Conservation (phyloP, 2,797 vertebrate genomes). For the Helarctos malayanus region DNA sequence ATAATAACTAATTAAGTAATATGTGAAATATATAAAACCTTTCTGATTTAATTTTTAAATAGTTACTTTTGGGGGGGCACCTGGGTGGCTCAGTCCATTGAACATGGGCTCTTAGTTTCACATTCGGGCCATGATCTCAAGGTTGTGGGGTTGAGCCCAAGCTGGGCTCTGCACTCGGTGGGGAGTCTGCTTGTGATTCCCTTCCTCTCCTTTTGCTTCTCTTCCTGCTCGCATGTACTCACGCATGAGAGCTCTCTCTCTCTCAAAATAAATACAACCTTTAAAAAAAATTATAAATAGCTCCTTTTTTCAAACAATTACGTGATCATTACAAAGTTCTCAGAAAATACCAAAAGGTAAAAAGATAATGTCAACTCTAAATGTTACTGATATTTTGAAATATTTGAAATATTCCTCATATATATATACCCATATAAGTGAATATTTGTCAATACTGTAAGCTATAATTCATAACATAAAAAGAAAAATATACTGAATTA, state of each 20-base stretch:
- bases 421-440: background rate
- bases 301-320: background rate
- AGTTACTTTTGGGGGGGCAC: background rate
- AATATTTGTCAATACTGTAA: background rate
- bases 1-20: background rate
- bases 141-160: background rate
- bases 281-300: background rate
- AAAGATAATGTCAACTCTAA: background rate
- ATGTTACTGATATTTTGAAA: background rate
- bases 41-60: background rate
- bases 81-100: background rate
- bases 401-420: background rate
- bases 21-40: background rate
- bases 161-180: background rate
- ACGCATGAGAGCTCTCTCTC: background rate
- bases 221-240: background rate
- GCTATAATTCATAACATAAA: background rate
- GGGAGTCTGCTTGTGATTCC: background rate
- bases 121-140: background rate
- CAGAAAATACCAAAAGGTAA: background rate
- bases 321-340: background rate
- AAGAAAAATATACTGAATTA: background rate
- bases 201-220: background rate
- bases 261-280: background rate
- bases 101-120: background rate